Evolutionary conservation across 1,140 invertebrate genomes (phyloP).

Genomic region (Saccostrea cuccullata): DNA sequence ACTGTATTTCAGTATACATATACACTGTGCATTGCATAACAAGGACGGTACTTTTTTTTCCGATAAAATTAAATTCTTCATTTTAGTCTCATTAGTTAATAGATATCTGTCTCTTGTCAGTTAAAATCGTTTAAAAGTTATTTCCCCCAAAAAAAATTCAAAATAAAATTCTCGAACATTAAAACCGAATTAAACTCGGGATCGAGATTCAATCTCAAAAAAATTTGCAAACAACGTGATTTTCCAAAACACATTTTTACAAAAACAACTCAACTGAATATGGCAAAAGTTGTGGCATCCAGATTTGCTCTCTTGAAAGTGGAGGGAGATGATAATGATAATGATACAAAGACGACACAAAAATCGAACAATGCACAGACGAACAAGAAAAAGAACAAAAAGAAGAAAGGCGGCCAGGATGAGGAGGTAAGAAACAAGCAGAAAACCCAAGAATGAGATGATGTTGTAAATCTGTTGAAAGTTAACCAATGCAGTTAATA

Average conservation of each 20-base stretch:
- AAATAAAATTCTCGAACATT: too few species aligned
- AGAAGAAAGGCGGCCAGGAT: slow-evolving; percentile 61
- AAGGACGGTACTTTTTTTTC: too few species aligned
- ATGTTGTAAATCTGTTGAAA: too few species aligned
- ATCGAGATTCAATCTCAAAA: neutral
- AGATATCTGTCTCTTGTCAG: too few species aligned
- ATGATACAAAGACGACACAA: slow-evolving; percentile 17
- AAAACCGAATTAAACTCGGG: neutral
- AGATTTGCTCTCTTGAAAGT: slow-evolving; percentile 66
- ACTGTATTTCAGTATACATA: too few species aligned
- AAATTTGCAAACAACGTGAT: slow-evolving; percentile 26
- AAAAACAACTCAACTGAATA: slow-evolving; percentile 37
- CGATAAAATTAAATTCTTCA: too few species aligned
- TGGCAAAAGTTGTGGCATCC: slow-evolving; percentile 56
- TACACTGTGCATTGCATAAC: too few species aligned
- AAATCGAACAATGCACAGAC: slow-evolving; percentile 54
- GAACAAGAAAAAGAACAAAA: slow-evolving; percentile 61
- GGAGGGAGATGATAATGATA: slow-evolving; percentile 65
- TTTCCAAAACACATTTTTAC: neutral
- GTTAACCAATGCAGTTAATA: too few species aligned
- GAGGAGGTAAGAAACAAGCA: slow-evolving; percentile 23
- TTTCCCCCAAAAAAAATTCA: too few species aligned
- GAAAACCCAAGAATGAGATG: too few species aligned
- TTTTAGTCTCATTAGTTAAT: too few species aligned
- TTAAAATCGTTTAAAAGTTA: too few species aligned